Conservation (phyloP, 35 echinoderm and acorn worm genomes). For the Acanthaster planci region DNA sequence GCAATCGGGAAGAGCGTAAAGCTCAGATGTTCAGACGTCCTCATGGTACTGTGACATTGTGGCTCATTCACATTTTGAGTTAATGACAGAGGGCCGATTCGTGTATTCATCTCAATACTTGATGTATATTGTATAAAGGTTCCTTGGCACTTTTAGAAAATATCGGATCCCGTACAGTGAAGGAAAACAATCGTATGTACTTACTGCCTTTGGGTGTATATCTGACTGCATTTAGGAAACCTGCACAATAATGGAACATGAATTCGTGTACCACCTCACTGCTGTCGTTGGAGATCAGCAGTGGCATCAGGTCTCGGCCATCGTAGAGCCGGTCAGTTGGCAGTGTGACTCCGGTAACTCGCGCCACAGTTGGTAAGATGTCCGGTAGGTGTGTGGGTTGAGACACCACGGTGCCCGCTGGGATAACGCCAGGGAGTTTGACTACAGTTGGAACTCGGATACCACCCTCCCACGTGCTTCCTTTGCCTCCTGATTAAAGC, state of each 20-base stretch:
- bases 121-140: too few species aligned
- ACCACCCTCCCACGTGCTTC: slow-evolving; percentile 48
- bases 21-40: too few species aligned
- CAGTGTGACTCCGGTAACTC: slow-evolving; percentile 13
- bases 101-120: too few species aligned
- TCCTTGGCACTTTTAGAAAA: too few species aligned
- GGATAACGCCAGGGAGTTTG: slow-evolving; percentile 24
- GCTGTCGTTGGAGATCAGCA: slow-evolving; percentile 3
- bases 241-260: slow-evolving; percentile 39
- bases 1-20: too few species aligned
- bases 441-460: slow-evolving; percentile 22
- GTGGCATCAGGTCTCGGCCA: slow-evolving; percentile 27
- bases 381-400: slow-evolving; percentile 24
- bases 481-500: slow-evolving; percentile 17
- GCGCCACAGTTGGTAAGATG: slow-evolving; percentile 33
- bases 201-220: background rate
- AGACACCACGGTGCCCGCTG: background rate
- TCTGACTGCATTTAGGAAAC: slow-evolving; percentile 25
- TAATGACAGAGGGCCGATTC: too few species aligned
- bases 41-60: too few species aligned
- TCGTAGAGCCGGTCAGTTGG: slow-evolving; percentile 40
- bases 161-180: too few species aligned
- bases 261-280: background rate
- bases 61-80: too few species aligned
- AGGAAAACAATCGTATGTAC: background rate